Percentiles rank a stretch among this genome's conserved stretches.
phyloP scores from a whole-genome alignment of 2,113 vertebrate genomes.

The Nibea coibor region DNA sequence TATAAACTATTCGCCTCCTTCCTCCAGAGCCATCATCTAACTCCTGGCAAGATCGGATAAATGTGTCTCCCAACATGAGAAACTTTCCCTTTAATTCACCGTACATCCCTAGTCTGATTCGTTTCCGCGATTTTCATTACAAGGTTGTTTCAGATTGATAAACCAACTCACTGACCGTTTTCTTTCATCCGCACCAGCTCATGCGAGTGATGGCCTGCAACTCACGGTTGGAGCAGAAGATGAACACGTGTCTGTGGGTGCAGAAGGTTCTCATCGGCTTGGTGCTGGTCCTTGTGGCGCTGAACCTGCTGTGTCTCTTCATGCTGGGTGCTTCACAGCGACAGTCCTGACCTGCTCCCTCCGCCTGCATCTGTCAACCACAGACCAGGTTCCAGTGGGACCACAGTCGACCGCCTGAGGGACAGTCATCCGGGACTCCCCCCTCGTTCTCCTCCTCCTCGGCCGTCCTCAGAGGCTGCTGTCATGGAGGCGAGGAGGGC shows the following conservation, averaged over 20 bases:
- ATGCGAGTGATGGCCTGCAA: slow-evolving; percentile 86
- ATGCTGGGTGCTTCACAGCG: slow-evolving; percentile 59
- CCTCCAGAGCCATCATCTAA: not conserved
- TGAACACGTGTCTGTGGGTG: slow-evolving; percentile 90
- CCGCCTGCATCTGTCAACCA: slow-evolving; percentile 12
- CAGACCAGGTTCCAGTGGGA: slow-evolving; percentile 17
- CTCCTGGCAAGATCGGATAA: not conserved
- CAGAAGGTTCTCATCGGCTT: slow-evolving; percentile 90
- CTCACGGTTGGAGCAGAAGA: slow-evolving; percentile 89
- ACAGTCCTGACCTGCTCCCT: slow-evolving; percentile 60
- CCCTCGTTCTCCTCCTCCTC: not conserved
- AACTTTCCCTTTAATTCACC: not conserved
- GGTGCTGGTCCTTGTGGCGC: slow-evolving; percentile 85
- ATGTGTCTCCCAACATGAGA: not conserved
- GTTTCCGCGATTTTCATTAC: not conserved
- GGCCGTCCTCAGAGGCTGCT: slow-evolving; percentile 21
- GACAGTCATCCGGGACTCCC: not conserved
- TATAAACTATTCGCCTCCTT: no score
- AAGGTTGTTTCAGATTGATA: not conserved
- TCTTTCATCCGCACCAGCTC: slow-evolving; percentile 82
- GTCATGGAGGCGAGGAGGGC: slow-evolving; percentile 41
- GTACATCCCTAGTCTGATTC: not conserved
- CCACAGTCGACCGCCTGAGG: slow-evolving; percentile 15
- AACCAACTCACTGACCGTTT: slow-evolving; percentile 14
- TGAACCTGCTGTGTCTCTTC: slow-evolving; percentile 86